A percentile compares a stretch with the other conserved stretches of the same genome.
Evolutionary conservation across 53 echinoderm and acorn worm species (phyloP).

Genomic region (Zoroaster sp.): DNA sequence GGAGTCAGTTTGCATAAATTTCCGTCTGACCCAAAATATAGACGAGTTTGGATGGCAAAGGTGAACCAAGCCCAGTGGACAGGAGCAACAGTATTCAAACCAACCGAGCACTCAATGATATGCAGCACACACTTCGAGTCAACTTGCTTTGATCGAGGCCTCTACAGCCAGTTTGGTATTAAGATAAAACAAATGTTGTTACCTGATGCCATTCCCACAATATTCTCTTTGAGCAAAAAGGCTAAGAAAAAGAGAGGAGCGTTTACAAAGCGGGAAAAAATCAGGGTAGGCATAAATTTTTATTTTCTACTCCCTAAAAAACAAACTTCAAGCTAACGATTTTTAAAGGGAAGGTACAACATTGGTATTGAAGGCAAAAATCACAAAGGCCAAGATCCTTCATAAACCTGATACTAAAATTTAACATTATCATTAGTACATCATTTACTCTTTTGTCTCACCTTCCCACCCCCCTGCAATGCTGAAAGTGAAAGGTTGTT

Average conservation of each 20-base stretch:
- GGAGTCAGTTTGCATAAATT: slow-evolving; percentile 41
- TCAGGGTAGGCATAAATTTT: background rate
- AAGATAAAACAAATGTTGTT: background rate
- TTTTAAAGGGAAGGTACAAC: no score
- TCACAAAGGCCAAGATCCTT: no score
- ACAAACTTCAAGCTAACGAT: no score
- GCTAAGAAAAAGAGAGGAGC: background rate
- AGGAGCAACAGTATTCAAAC: slow-evolving; percentile 6
- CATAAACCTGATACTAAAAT: no score
- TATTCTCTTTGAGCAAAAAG: background rate
- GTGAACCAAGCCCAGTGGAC: background rate
- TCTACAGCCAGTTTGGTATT: background rate
- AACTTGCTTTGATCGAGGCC: background rate
- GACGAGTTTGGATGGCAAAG: background rate
- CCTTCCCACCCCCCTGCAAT: no score
- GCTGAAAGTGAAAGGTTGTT: no score
- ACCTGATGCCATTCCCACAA: background rate
- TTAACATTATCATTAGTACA: no score
- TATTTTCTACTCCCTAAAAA: background rate
- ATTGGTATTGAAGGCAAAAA: no score
- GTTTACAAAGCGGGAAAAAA: background rate
- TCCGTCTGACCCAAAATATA: background rate
- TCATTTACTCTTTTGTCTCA: no score
- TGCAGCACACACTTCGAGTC: slow-evolving; percentile 42
- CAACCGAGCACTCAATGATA: background rate